Evolutionary conservation across 2,797 vertebrate genomes (phyloP).

Genomic region (Xenopus petersii): DNA sequence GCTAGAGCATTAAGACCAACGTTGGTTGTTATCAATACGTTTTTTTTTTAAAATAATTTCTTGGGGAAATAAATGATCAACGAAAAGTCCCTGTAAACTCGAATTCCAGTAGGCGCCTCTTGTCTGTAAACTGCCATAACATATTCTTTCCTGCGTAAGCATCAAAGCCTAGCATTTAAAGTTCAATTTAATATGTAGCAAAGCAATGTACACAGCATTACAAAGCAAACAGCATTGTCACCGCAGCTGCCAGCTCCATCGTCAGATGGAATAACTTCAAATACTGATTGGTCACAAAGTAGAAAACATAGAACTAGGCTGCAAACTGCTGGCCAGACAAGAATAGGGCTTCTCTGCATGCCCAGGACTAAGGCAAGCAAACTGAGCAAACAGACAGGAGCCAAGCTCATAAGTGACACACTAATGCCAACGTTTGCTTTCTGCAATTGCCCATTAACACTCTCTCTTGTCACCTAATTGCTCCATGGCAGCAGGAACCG

Average conservation of each 20-base stretch:
- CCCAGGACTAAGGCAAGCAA: slow-evolving; percentile 9
- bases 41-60: neutral
- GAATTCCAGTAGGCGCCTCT: neutral
- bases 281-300: neutral
- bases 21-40: too few species aligned
- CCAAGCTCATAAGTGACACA: slow-evolving; percentile 25
- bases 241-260: slow-evolving; percentile 1
- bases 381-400: slow-evolving; percentile 13
- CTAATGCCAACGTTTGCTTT: slow-evolving; percentile 42
- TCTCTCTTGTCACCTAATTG: slow-evolving; percentile 29
- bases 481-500: slow-evolving; percentile 25
- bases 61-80: too few species aligned
- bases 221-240: slow-evolving; percentile 5
- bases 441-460: slow-evolving; percentile 32
- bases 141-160: neutral
- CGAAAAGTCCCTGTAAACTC: neutral
- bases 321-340: neutral
- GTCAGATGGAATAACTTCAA: neutral
- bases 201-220: neutral
- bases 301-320: slow-evolving; percentile 4
- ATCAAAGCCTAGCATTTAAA: neutral
- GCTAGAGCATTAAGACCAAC: too few species aligned
- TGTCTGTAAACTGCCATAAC: neutral
- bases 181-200: neutral
- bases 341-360: neutral